A percentile compares a stretch with the other conserved stretches of the same genome.
phyloP scores from a whole-genome alignment of 1,140 invertebrate genomes.

The Orussus abietinus region DNA sequence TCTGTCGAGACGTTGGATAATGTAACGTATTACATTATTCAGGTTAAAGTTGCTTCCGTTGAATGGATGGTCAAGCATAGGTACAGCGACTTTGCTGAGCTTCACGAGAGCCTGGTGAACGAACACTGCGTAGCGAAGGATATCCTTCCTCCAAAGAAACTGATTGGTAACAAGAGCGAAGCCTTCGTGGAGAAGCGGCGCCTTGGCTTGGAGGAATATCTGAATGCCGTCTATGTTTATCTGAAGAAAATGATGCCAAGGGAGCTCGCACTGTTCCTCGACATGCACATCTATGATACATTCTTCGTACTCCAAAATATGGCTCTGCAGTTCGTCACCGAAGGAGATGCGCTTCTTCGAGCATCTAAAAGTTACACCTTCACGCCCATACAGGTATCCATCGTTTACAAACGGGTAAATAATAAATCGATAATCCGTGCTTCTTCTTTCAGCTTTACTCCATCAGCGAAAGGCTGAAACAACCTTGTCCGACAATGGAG shows the following conservation, averaged over 20 bases:
- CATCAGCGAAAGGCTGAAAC: slow-evolving; percentile 80
- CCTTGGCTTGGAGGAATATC: slow-evolving; percentile 73
- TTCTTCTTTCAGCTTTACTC: slow-evolving; percentile 73
- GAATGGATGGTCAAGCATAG: slow-evolving; percentile 77
- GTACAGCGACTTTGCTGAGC: slow-evolving; percentile 80
- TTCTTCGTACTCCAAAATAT: slow-evolving; percentile 76
- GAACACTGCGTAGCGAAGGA: slow-evolving; percentile 79
- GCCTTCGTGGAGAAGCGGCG: slow-evolving; percentile 82
- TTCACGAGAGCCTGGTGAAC: slow-evolving; percentile 76
- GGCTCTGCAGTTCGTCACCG: slow-evolving; percentile 66
- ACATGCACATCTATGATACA: slow-evolving; percentile 80
- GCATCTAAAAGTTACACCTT: slow-evolving; percentile 62
- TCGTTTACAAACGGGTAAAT: slow-evolving; percentile 7
- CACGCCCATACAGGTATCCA: slow-evolving; percentile 66
- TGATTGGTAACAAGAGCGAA: slow-evolving; percentile 75
- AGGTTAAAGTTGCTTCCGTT: slow-evolving; percentile 64
- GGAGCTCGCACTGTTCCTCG: slow-evolving; percentile 71
- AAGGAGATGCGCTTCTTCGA: slow-evolving; percentile 64
- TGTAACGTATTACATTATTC: slow-evolving; percentile 67
- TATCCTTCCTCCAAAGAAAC: slow-evolving; percentile 85
- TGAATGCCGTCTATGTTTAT: slow-evolving; percentile 72
- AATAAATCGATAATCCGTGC: slow-evolving; percentile 10
- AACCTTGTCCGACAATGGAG: slow-evolving; percentile 75
- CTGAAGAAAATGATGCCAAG: slow-evolving; percentile 70
- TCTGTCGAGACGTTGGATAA: slow-evolving; percentile 53